A percentile compares a stretch with the other conserved stretches of the same genome.
Evolutionary conservation across 2,888 invertebrate species (phyloP).

Genomic region (Alcis repandata): DNA sequence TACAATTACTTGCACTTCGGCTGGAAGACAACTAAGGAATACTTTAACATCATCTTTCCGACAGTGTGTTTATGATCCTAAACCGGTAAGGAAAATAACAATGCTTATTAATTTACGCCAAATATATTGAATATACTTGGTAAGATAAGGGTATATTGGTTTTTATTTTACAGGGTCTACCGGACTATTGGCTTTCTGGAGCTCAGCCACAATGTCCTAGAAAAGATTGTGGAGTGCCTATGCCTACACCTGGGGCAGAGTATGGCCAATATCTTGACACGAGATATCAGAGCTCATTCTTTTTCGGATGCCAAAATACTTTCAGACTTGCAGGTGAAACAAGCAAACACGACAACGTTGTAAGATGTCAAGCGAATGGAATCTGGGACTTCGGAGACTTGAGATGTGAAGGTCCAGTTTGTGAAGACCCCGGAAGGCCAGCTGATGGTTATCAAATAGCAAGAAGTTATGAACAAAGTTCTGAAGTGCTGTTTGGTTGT

Average conservation of each 20-base stretch:
- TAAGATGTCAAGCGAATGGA: slow-evolving; percentile 96
- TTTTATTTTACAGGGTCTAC: slow-evolving; percentile 88
- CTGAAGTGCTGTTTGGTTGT: slow-evolving; percentile 96
- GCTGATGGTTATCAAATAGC: slow-evolving; percentile 96
- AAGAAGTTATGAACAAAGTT: slow-evolving; percentile 94
- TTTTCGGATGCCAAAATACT: slow-evolving; percentile 98
- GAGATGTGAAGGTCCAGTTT: slow-evolving; percentile 98
- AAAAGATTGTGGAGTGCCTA: slow-evolving; percentile 96
- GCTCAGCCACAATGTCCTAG: slow-evolving; percentile 94
- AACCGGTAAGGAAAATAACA: slow-evolving; percentile 85
- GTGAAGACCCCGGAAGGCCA: slow-evolving; percentile 97
- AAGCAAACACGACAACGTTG: slow-evolving; percentile 95
- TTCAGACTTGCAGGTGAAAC: slow-evolving; percentile 98
- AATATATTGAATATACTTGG: neutral
- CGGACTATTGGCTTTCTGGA: slow-evolving; percentile 97
- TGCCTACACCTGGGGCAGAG: slow-evolving; percentile 97
- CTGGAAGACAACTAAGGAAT: slow-evolving; percentile 92
- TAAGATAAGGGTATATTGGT: neutral
- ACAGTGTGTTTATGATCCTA: slow-evolving; percentile 98
- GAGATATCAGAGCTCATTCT: slow-evolving; percentile 96
- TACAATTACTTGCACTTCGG: slow-evolving; percentile 92
- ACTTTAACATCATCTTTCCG: slow-evolving; percentile 95
- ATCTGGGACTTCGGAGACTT: slow-evolving; percentile 99
- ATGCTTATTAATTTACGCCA: neutral
- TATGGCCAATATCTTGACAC: slow-evolving; percentile 96